Base-by-base conservation (phyloP, 2,797 vertebrate species). In the Emys orbicularis region DNA sequence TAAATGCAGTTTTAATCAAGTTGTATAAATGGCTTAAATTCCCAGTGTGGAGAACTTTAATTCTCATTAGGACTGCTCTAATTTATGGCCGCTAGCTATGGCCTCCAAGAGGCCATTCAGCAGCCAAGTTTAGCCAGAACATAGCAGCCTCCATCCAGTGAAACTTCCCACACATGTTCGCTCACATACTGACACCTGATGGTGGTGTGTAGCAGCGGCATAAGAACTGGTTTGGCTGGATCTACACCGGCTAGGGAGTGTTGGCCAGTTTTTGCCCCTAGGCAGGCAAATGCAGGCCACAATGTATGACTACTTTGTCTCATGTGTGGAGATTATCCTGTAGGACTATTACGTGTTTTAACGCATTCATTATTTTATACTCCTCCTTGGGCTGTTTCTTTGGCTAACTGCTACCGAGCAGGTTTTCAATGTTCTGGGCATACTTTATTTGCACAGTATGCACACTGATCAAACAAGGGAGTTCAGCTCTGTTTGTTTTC, bases 1-100 rank as follows among this genome's bases (percentile, higher is more conserved):
- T 59, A 81, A 84, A 81, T 91, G 88, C 94, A 68, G 90, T 86
- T 95, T 96, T 86, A 86, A 50, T 25, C 49, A 88, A 25, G 52
- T 23, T 76, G 37, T 79, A 41, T 79, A 79, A 49, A 65, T n/a
- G 84, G 86, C 89, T 59, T 90, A 85, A 56, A 0, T 68, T 89
- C 4, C 56, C 65, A 23, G 13, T 52, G 34, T 18, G 72, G 76
- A 96, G 89, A 80, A 72, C 89, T 94, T 74, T 89, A 94, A 79
- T 47, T 18, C 44, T 90, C 41, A 91, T 56, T 41, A 57, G 54
- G 8, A 82, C 88, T 96, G 72, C 86, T 95, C 53, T 80, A 54
- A 84, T 61, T 65, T 80, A n/a, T 82, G 88, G 79, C 92, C 88
- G 59, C 49, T 57, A 79, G 29, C 77, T 0, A 27, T 0, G 3